phyloP scores from a whole-genome alignment of 2,113 vertebrate species.

The Brevimyrus niger region DNA sequence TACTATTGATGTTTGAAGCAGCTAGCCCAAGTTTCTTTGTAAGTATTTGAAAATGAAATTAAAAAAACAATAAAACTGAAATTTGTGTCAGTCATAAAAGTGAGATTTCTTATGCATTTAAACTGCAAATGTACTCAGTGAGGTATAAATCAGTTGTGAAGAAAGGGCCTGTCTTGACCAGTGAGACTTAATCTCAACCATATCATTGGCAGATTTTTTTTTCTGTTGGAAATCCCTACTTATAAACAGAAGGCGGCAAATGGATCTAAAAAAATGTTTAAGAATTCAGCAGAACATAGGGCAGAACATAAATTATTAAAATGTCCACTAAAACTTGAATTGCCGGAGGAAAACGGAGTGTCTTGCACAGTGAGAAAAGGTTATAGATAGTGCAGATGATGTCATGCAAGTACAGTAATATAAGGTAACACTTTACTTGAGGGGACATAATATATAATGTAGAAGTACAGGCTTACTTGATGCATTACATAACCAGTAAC shows the following conservation, averaged over 20 bases:
- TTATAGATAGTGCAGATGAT: not conserved
- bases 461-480: too few relatives aligned
- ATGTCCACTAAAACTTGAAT: not conserved
- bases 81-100: slow-evolving; percentile 1
- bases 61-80: not conserved
- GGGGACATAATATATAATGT: too few relatives aligned
- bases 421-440: too few relatives aligned
- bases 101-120: not conserved
- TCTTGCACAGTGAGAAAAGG: not conserved
- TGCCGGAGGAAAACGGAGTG: not conserved
- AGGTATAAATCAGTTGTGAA: not conserved
- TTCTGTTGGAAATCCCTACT: not conserved
- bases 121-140: not conserved
- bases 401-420: not conserved
- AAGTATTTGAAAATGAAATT: not conserved
- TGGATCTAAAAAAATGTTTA: not conserved
- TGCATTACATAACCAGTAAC: too few relatives aligned
- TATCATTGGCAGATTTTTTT: not conserved
- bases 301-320: not conserved
- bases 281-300: not conserved
- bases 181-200: not conserved
- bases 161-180: not conserved
- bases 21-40: not conserved
- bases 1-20: not conserved
- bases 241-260: not conserved